Evolutionary conservation across 2,113 vertebrate genomes (phyloP), one percentile per base, ranked within the genome.

Genomic region (Podarcis cretensis): DNA sequence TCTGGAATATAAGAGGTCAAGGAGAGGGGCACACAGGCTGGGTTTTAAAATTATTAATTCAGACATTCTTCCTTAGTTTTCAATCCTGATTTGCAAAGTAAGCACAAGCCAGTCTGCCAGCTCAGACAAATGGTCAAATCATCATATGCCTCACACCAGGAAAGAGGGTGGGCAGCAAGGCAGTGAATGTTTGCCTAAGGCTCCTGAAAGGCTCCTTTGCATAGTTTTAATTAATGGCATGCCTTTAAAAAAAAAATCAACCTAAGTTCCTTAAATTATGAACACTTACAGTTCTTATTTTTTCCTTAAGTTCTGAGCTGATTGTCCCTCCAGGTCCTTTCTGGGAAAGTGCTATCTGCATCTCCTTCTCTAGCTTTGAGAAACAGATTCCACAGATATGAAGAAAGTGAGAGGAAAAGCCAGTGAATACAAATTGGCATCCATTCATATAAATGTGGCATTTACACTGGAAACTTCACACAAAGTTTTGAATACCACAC

Each of bases 261-360:
- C 12, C 18, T n/a, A 79, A 54, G 30, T 16, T 32, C n/a, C 32
- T 6, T 79, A 14, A 32, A 23, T 82, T 16, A 12, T 40, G 87
- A 63, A 89, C n/a, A 95, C 96, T 96, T 92, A 98, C 98, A 96
- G 95, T 95, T 84, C 81, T 96, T 57, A 98, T 96, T 86, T 97
- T 98, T 69, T 97, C 95, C 89, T 98, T 98, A 73, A 98, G 95
- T 68, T 98, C 97, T 48, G 94, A 95, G 94, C 94, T 95, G 35
- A 99, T 92, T 18, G 95, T 97, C 32, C 97, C 97, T 83, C 97
- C 97, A 10, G 97, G 95, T 93, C 97, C 97, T 89, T 96, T 97
- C 65, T 98, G 96, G 69, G 97, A 88, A 87, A 99, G 97, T 71
- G 92, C 94, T 54, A 96, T 95, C 79, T 94, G 96, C 86, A 99